Base-by-base conservation (phyloP, 2,888 invertebrate species). In the Ectemnius cavifrons region DNA sequence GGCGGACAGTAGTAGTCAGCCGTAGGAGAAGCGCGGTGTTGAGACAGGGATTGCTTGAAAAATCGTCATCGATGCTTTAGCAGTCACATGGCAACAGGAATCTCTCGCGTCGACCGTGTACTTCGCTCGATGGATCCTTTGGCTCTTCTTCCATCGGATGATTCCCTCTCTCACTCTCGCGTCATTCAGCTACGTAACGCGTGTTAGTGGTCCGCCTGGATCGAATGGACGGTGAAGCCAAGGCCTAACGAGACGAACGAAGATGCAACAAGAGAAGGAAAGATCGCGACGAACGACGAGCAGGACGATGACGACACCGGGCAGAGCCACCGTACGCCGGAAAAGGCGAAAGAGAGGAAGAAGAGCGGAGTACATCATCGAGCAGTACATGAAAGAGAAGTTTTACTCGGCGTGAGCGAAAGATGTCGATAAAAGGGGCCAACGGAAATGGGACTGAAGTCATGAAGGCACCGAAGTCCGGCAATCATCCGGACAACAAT, bases 1-100 rank as follows among this genome's bases (percentile, higher is more conserved):
- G 57, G 16, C 14, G 45, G 65, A 60, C 46, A 56, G 57, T 49
- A 28, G 13, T 28, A 14, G 20, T 18, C n/a, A 28, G 45, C 37
- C 58, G 56, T 23, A 1, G 72, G 60, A 69, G 47, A 49, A 66
- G 65, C 59, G 67, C 66, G 58, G 58, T 23, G 64, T 65, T 66
- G 68, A 46, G 63, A 28, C 61, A 60, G 68, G 60, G 75, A 78
- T 78, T 59, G 71, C 63, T 75, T 79, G 83, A 81, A 83, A 83
- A 83, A 81, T 75, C 75, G 73, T 78, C 71, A 71, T 71, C 77
- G 73, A 76, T 81, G 79, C 75, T 73, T 80, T 69, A 63, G 72
- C 74, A 73, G 74, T 77, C 78, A 84, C 84, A 84, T 81, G 78
- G 84, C 83, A 77, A 84, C 84, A 83, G 81, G 73, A 69, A 78